Evolutionary conservation across 1,140 invertebrate genomes (phyloP), one percentile per base, ranked within the genome.

Genomic region (Frieseomelitta varia): DNA sequence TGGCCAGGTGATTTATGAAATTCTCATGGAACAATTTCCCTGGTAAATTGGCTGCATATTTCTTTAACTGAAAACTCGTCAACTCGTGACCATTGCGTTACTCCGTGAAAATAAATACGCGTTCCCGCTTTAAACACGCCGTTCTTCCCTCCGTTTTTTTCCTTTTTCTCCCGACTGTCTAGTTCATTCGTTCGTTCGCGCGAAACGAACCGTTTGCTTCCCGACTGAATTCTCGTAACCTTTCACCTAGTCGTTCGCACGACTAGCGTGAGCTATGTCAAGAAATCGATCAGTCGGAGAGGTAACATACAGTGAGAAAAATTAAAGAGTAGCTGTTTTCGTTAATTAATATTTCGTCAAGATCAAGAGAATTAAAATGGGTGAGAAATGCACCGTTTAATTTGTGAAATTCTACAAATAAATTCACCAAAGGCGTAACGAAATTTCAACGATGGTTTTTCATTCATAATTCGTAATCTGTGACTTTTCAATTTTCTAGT

Each of bases 1-100:
- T 84, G 75, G 21, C 81, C 24, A 47, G n/a, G 75, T 84, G 76
- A 84, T 84, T 84, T 79, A 79, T 84, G 76, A 71, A 84, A 79
- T 84, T 84, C 76, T 84, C 81, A 71, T 72, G 76, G 56, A 79
- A 72, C 81, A 84, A 84, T 84, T 84, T 84, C 56, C 47, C 74
- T n/a, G 55, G 39, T 71, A 79, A 84, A 84, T 84, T 84, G 81
- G 27, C 76, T 47, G 56, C 67, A 51, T 84, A 84, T 84, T 84
- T 82, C 19, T 65, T 72, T 58, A 55, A 39, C 19, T 53, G 58
- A 53, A 71, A 68, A 58, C 55, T 61, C 74, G 65, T 83, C 51
- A 27, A 47, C 68, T 17, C 21, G 24, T 34, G 21, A 55, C 39
- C 24, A 53, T 61, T 51, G 63, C 56, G 65, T 14, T 19, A 27